A percentile compares a stretch with the other conserved stretches of the same genome.
Conservation (phyloP, 1,140 invertebrate genomes). For the Apis dorsata region DNA sequence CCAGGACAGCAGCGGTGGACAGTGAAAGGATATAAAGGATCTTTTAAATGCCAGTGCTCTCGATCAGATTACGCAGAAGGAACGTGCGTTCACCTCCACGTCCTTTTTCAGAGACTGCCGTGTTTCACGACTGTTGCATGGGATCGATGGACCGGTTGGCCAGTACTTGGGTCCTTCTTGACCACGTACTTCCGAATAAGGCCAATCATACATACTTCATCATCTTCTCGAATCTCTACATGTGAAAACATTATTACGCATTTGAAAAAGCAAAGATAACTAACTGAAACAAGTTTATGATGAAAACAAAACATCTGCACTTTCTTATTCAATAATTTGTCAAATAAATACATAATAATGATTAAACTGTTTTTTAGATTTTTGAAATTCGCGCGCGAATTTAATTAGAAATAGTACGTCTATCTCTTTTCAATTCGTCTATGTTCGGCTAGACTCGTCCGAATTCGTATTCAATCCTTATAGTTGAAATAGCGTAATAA, state of each 20-base stretch:
- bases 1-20: not conserved
- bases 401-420: no score
- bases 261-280: no score
- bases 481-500: no score
- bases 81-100: constrained; percentile 12
- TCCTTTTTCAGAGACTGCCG: not conserved
- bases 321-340: no score
- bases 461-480: no score
- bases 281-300: no score
- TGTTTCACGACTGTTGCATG: constrained; percentile 37
- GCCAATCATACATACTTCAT: not conserved
- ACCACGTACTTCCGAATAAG: constrained; percentile 47
- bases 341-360: no score
- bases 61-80: constrained; percentile 17
- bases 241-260: not conserved
- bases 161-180: constrained; percentile 28
- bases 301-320: no score
- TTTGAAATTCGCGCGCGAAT: no score
- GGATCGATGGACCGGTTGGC: constrained; percentile 33
- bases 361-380: no score
- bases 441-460: no score
- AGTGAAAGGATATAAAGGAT: constrained; percentile 7
- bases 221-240: not conserved
- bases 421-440: no score
- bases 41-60: constrained; percentile 34